phyloP scores from a whole-genome alignment of 2,113 vertebrate species.

The Struthio camelus region DNA sequence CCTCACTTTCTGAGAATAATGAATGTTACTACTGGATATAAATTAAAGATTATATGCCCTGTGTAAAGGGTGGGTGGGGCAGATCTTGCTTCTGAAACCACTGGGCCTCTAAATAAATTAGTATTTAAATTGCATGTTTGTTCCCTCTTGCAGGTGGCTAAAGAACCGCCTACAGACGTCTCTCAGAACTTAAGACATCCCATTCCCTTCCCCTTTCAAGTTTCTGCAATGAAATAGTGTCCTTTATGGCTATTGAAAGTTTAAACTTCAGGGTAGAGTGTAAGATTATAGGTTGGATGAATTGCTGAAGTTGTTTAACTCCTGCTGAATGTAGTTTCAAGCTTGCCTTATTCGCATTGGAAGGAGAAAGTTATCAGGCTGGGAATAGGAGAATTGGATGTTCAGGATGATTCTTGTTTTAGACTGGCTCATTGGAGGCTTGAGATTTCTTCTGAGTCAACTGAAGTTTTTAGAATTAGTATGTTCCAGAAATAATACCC shows the following conservation, averaged over 20 bases:
- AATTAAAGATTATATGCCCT: background rate
- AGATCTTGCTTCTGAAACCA: background rate
- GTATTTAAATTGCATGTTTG: background rate
- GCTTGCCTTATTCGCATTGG: background rate
- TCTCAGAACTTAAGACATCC: too few relatives aligned
- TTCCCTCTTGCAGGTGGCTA: too few relatives aligned
- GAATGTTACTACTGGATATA: background rate
- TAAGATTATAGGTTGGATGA: too few relatives aligned
- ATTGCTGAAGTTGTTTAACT: background rate
- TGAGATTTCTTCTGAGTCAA: background rate
- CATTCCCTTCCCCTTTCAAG: too few relatives aligned
- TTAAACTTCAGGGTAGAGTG: background rate
- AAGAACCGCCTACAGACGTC: background rate
- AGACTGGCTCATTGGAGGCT: background rate
- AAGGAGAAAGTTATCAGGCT: background rate
- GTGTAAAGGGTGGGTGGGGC: too few relatives aligned
- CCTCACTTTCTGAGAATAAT: background rate
- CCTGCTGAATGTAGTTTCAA: background rate
- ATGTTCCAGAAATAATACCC: background rate
- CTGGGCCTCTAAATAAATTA: background rate
- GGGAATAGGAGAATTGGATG: background rate
- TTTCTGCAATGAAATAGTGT: background rate
- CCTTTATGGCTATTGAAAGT: background rate
- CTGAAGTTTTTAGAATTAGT: background rate
- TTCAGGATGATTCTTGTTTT: background rate